Conservation (phyloP, 2,888 invertebrate genomes). For the Blomia tropicalis region DNA sequence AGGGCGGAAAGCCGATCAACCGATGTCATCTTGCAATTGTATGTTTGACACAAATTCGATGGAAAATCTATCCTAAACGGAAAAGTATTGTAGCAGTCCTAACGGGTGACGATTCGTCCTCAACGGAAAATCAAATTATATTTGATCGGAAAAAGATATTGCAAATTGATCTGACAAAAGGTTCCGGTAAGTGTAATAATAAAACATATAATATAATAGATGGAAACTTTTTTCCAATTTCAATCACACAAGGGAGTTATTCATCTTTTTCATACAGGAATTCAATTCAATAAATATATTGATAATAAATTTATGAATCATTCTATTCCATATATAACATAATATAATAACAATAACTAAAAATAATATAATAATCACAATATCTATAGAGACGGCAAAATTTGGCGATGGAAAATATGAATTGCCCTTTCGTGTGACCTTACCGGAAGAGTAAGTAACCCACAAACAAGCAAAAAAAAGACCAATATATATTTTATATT, state of each 20-base stretch:
- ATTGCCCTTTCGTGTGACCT: neutral
- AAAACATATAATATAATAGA: no score
- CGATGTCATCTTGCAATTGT: neutral
- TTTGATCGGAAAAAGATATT: neutral
- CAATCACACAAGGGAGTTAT: neutral
- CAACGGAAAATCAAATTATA: neutral
- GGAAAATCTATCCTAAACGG: neutral
- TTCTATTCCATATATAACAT: no score
- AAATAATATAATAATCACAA: no score
- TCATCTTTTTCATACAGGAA: neutral
- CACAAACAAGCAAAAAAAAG: no score
- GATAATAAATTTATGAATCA: no score
- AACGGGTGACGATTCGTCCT: neutral
- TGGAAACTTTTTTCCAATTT: neutral
- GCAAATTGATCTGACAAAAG: neutral
- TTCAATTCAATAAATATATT: no score
- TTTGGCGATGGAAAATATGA: constrained; percentile 1
- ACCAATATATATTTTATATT: neutral
- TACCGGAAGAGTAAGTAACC: constrained; percentile 7
- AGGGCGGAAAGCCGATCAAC: constrained; percentile 1
- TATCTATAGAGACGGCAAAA: no score
- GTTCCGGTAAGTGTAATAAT: neutral
- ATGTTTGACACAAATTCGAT: neutral
- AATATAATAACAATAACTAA: no score
- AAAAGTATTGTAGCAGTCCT: neutral